These are phyloP conservation scores for Nineta flava DNA, from an alignment of 2,888 invertebrate genomes.

Conservation along the genomic window DNA sequence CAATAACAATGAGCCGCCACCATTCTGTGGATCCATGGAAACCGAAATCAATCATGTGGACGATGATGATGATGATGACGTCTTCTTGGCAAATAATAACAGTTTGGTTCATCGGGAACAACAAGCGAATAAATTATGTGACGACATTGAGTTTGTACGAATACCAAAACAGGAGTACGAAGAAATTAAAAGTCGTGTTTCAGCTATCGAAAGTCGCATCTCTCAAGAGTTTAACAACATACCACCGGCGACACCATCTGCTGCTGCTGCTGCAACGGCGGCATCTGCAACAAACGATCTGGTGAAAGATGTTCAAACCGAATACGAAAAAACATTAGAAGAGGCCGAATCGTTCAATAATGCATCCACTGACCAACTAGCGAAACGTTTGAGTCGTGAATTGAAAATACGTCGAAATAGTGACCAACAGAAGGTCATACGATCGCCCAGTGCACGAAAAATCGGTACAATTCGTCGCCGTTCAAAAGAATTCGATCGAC, in stretches of 20 bases:
- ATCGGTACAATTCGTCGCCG: constrained; percentile 58
- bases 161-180: constrained; percentile 63
- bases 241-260: neutral
- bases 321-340: constrained; percentile 56
- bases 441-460: constrained; percentile 69
- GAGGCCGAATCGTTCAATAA: constrained; percentile 47
- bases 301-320: constrained; percentile 48
- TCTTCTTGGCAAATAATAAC: neutral
- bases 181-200: constrained; percentile 58
- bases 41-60: neutral
- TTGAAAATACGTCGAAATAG: constrained; percentile 51
- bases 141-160: constrained; percentile 41
- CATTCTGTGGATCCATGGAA: constrained; percentile 1
- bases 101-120: neutral
- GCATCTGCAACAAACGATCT: constrained; percentile 31
- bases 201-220: constrained; percentile 52
- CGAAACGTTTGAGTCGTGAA: constrained; percentile 52
- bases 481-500: constrained; percentile 40
- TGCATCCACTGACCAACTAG: constrained; percentile 51
- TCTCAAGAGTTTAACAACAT: constrained; percentile 45
- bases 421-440: constrained; percentile 49
- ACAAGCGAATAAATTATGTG: neutral
- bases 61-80: neutral
- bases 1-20: neutral
- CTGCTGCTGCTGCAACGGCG: constrained; percentile 16